Base-by-base conservation (phyloP, 2,797 vertebrate species). In the Centropyge bicolor region DNA sequence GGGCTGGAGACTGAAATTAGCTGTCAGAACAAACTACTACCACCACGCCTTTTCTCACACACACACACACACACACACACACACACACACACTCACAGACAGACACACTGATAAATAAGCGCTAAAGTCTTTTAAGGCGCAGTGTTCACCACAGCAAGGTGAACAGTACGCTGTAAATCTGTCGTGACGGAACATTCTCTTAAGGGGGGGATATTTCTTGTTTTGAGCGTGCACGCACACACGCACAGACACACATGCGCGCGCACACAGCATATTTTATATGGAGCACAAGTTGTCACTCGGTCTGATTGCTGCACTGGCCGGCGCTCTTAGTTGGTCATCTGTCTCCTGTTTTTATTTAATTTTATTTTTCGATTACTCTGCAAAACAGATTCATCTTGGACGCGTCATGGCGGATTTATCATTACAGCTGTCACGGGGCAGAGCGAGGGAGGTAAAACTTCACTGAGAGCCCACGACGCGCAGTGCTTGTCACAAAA, bases 91-190 rank as follows among this genome's bases (percentile, higher is more conserved):
- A 41, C 66, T 51, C 35, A 46, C 54, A 63, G 36, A 60, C 68
- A 49, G 27, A 31, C 70, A 77, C 80, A 59, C 75, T 70, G 86
- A 93, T 92, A 90, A 93, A 91, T 91, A 92, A 91, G 90, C 89
- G 86, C 86, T 83, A 80, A 91, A 92, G 89, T 93, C 81, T 90
- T 91, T 91, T 86, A 89, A 91, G 88, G 81, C 87, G 66, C 45
- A 81, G 74, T 94, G 91, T 91, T 92, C 84, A 88, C 81, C 81
- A 86, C 75, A 85, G 88, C 87, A 82, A 93, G 91, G 94, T 90
- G 92, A 93, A 90, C 65, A 48, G 62, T 54, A 22, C 79, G 66
- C 79, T 84, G 89, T 94, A 94, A 94, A 95, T 94, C 91, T 92
- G 89, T 89, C 89, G 89, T 84, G 87, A 89, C 83, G 81, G 70